Conservation (phyloP, 2,797 vertebrate genomes). For the Cirrhinus mrigala region DNA sequence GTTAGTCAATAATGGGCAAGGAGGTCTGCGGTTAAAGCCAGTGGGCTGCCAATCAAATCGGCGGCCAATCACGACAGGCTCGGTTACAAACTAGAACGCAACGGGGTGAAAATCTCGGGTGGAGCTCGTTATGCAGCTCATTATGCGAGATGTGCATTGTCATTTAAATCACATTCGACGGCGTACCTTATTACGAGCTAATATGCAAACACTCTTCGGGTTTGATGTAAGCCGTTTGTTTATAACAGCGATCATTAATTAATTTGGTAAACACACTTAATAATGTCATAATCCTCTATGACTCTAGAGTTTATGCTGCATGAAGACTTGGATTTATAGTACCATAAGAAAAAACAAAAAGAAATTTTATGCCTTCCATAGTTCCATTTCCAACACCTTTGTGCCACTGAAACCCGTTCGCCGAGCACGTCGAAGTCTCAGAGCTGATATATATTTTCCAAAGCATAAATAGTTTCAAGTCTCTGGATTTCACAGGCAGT, state of each 20-base stretch:
- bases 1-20: slow-evolving; percentile 36
- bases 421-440: background rate
- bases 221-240: slow-evolving; percentile 23
- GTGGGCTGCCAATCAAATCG: slow-evolving; percentile 20
- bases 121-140: slow-evolving; percentile 14
- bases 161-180: slow-evolving; percentile 26
- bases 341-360: background rate
- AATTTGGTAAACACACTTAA: slow-evolving; percentile 7
- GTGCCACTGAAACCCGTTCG: slow-evolving; percentile 8
- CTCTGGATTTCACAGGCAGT: slow-evolving; percentile 76
- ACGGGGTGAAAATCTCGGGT: slow-evolving; percentile 18
- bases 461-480: slow-evolving; percentile 68
- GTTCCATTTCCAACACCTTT: slow-evolving; percentile 25
- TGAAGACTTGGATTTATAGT: background rate
- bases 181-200: background rate
- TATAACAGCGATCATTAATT: slow-evolving; percentile 11
- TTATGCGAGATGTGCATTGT: slow-evolving; percentile 30
- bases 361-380: slow-evolving; percentile 14
- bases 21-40: slow-evolving; percentile 22
- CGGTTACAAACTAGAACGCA: background rate
- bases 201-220: background rate
- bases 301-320: background rate
- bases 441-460: slow-evolving; percentile 43
- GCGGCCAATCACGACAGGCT: slow-evolving; percentile 8
- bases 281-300: slow-evolving; percentile 7